Conservation (phyloP, 92 coral and sea anemone species). For the Siderastrea radians region DNA sequence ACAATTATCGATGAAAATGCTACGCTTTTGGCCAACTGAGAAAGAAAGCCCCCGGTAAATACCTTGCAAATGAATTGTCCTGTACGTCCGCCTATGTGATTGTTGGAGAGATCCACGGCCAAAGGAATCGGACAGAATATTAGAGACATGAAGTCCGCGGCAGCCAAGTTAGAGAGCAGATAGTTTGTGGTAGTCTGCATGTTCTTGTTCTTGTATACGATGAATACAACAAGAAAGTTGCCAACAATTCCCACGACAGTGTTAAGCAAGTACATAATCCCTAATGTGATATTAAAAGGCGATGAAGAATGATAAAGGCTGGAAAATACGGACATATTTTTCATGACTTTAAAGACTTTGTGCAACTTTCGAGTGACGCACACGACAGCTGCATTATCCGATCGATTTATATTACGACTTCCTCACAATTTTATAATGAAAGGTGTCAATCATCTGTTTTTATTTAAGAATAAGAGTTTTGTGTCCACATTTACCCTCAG, state of each 20-base stretch:
- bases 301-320: not conserved
- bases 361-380: too few relatives aligned
- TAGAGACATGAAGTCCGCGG: conserved; percentile 22
- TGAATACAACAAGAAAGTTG: conserved; percentile 8
- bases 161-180: conserved; percentile 29
- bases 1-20: not conserved
- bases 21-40: not conserved
- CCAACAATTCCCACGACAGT: conserved; percentile 7
- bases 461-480: too few relatives aligned
- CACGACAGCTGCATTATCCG: too few relatives aligned
- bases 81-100: not conserved
- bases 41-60: not conserved
- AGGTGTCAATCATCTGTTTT: too few relatives aligned
- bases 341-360: not conserved
- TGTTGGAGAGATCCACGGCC: not conserved
- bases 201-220: conserved; percentile 13
- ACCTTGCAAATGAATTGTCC: conserved; percentile 8
- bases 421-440: too few relatives aligned
- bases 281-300: conserved; percentile 10
- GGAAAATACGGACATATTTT: not conserved
- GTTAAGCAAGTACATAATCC: not conserved
- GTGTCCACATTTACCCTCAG: too few relatives aligned
- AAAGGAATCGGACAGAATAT: conserved; percentile 1
- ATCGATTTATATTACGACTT: too few relatives aligned
- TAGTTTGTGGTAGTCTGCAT: conserved; percentile 48